Percentiles rank a stretch among this genome's conserved stretches.
Evolutionary conservation across 2,797 vertebrate genomes (phyloP).

Genomic region (Spatula clypeata): DNA sequence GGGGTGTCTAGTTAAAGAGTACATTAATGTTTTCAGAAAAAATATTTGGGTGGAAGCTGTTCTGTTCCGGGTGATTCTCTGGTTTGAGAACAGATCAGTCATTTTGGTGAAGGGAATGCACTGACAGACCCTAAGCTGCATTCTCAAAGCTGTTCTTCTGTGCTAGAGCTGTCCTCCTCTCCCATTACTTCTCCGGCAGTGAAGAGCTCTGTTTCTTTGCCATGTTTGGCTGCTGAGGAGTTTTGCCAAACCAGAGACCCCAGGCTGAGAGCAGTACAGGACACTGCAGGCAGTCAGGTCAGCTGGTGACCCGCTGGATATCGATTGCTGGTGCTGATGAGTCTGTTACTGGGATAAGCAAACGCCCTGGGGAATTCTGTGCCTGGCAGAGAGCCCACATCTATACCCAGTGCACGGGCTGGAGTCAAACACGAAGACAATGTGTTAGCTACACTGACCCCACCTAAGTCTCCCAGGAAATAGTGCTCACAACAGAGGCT

Average conservation of each 20-base stretch:
- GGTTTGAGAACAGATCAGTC: not conserved
- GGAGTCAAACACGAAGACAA: not conserved
- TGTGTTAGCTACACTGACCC: too few species aligned
- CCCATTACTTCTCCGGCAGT: not conserved
- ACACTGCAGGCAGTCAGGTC: not conserved
- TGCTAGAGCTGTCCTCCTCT: not conserved
- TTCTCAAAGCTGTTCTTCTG: not conserved
- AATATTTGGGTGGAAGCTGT: not conserved
- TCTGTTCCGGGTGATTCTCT: not conserved
- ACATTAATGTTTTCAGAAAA: not conserved
- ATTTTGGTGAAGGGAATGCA: not conserved
- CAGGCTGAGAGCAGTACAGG: not conserved
- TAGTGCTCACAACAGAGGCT: too few species aligned
- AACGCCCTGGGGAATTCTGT: not conserved
- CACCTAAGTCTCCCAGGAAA: too few species aligned
- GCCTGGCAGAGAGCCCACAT: not conserved
- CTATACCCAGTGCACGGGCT: not conserved
- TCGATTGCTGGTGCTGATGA: slow-evolving; percentile 23
- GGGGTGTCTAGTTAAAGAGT: not conserved
- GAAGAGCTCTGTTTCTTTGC: not conserved
- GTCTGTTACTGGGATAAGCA: not conserved
- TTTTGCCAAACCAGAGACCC: slow-evolving; percentile 8
- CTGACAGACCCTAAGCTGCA: not conserved
- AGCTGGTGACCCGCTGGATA: not conserved
- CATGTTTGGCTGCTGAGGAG: not conserved